Base-by-base conservation (phyloP, 2,113 vertebrate genomes). In the Tenrec ecaudatus region DNA sequence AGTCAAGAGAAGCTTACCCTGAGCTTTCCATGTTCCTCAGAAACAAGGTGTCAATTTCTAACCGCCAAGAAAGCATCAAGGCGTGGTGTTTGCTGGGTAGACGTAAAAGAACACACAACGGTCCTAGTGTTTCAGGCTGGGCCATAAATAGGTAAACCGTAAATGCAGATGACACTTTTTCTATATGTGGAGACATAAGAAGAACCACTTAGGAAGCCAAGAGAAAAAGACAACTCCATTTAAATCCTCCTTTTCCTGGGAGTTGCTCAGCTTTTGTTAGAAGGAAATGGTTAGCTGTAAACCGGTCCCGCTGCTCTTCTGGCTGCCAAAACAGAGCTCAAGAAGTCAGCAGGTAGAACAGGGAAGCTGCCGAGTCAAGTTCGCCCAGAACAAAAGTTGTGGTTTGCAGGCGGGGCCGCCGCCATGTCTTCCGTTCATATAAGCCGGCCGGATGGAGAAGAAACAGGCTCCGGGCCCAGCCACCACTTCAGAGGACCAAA, bases 321-420 rank as follows among this genome's bases (percentile, higher is more conserved):
- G 83, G 86, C 92, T 95, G 95, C 90, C 93, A 94, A 94, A 68
- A 76, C 78, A 86, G 91, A 87, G 91, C 87, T 75, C 71, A 88
- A 94, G 84, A 94, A 96, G 97, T 93, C 95, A 95, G 91, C 91
- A 96, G 94, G 93, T 93, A 91, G 60, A 95, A 96, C 29, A 82
- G 76, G 92, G 96, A 97, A 96, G 96, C 93, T 96, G 94, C 93
- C 89, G 66, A 90, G 92, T 94, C 79, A 91, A 86, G 86, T 25
- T 78, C 71, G 85, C 86, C 88, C 88, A 93, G 94, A 96, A 96
- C 84, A 96, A 80, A 53, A 95, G 90, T 2, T 97, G 96, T 82
- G 96, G 96, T 96, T 93, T 94, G 57, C 71, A 95, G 96, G 96
- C 92, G 82, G 92, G 81, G 82, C 88, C 88, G 88, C 38, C 38